A percentile compares a stretch with the other conserved stretches of the same genome.
Conservation (phyloP, 1,140 invertebrate species). For the Coenobita brevimanus region DNA sequence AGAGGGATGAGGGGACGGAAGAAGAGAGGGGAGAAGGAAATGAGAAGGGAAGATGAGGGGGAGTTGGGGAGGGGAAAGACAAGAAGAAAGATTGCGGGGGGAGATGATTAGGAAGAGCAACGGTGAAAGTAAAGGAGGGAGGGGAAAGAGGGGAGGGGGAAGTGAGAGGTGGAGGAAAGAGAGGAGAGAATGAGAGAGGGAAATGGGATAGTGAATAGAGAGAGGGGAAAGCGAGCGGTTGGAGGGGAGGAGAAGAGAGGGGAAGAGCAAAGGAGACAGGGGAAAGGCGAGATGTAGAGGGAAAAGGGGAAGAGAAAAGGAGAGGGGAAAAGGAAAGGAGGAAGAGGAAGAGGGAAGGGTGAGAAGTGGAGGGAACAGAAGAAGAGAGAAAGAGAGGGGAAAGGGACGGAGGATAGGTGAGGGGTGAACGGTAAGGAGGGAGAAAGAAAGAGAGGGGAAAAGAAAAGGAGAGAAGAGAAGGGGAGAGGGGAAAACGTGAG, state of each 20-base stretch:
- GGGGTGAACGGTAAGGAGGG: not conserved
- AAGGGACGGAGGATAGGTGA: not conserved
- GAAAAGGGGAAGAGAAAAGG: not conserved
- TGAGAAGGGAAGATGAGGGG: not conserved
- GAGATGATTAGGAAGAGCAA: not conserved
- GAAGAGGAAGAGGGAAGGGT: not conserved
- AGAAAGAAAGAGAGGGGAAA: not conserved
- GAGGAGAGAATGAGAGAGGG: no score
- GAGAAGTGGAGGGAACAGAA: not conserved
- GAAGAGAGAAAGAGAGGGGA: not conserved
- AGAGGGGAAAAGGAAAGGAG: not conserved
- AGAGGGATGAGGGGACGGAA: not conserved
- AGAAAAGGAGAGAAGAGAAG: not conserved
- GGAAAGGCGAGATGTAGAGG: not conserved
- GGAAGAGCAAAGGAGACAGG: not conserved
- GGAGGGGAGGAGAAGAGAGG: not conserved
- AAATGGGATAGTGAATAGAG: not conserved
- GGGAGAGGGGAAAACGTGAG: not conserved
- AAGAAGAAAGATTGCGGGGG: not conserved
- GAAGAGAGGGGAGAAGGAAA: not conserved
- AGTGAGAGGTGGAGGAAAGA: not conserved
- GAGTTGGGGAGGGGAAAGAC: not conserved
- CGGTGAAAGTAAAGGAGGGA: not conserved
- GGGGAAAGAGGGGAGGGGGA: not conserved
- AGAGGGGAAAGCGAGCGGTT: not conserved